Base-by-base conservation (phyloP, 2,888 invertebrate species). In the Maniola hyperantus region DNA sequence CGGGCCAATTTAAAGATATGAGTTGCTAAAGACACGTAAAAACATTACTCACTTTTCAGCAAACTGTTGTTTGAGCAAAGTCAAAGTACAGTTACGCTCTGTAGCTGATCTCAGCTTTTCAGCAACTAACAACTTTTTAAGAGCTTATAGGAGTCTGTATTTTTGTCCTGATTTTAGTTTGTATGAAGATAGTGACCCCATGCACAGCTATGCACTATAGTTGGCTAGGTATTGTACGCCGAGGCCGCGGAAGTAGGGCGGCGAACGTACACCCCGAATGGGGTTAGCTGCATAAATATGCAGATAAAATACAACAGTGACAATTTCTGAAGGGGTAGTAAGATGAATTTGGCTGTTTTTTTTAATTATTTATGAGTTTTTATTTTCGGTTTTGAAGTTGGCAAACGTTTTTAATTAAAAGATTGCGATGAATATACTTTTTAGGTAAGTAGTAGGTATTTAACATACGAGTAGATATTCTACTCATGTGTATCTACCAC, bases 181-280 rank as follows among this genome's bases (percentile, higher is more conserved):
- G 10, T 8, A 44, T 44, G n/a, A 15, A n/a, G 1, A 13, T 18
- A 46, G 26, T 44, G 7, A 34, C 15, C 18, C 18, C 39, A 42
- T 7, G 18, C 48, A 70, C 69, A 71, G 75, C 68, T 69, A 72
- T 81, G 79, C 79, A 77, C 78, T 81, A 80, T 81, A 79, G 71
- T 73, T 77, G 69, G 65, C 72, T 83, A 79, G 80, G 78, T 80
- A 82, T 82, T 81, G 79, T 81, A 71, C 69, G 64, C 68, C 79
- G 81, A 79, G 86, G 85, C 76, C 82, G 77, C 71, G 79, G 72
- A 88, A 83, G 79, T 88, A 78, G 88, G 85, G 77, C 88, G 81
- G 75, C 74, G 77, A 78, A 81, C 79, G 78, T 79, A 81, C 80
- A 74, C 76, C 67, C 66, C 72, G 64, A 83, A 83, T 72, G 77